Conservation (phyloP, 2,797 vertebrate species). For the Acanthis flammea region DNA sequence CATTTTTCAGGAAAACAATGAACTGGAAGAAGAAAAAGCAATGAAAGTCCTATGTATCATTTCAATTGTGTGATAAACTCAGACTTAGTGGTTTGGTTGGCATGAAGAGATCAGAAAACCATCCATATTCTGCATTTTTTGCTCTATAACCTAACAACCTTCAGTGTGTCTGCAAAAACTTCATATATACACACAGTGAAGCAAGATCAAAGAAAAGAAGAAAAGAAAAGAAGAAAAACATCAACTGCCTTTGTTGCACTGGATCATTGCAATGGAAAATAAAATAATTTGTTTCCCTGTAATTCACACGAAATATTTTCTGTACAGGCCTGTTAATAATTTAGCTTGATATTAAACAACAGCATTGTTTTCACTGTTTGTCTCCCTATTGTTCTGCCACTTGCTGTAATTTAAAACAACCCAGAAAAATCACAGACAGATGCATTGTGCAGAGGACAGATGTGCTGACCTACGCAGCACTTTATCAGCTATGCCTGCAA, state of each 20-base stretch:
- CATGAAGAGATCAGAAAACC: not conserved
- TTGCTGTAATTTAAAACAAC: constrained; percentile 26
- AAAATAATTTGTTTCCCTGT: not conserved
- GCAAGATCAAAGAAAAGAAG: not conserved
- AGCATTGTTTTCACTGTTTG: constrained; percentile 38
- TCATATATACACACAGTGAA: not conserved
- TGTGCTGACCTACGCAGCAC: not conserved
- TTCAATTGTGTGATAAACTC: not conserved
- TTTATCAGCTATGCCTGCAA: not conserved
- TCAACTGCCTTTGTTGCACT: not conserved
- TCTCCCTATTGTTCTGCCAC: constrained; percentile 29
- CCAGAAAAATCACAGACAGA: not conserved
- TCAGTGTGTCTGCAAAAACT: not conserved
- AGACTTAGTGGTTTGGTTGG: not conserved
- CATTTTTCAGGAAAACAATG: not conserved
- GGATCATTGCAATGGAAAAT: not conserved
- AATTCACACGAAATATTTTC: not conserved
- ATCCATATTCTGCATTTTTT: not conserved
- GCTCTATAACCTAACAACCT: not conserved
- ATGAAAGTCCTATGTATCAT: not conserved
- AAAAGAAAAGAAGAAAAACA: not conserved
- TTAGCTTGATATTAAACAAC: constrained; percentile 8
- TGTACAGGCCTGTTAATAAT: constrained; percentile 35
- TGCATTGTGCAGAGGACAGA: not conserved
- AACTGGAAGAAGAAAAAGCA: not conserved